A percentile compares a stretch with the other conserved stretches of the same genome.
Evolutionary conservation across 2,113 vertebrate species (phyloP).

Genomic region (Macquaria australasica): DNA sequence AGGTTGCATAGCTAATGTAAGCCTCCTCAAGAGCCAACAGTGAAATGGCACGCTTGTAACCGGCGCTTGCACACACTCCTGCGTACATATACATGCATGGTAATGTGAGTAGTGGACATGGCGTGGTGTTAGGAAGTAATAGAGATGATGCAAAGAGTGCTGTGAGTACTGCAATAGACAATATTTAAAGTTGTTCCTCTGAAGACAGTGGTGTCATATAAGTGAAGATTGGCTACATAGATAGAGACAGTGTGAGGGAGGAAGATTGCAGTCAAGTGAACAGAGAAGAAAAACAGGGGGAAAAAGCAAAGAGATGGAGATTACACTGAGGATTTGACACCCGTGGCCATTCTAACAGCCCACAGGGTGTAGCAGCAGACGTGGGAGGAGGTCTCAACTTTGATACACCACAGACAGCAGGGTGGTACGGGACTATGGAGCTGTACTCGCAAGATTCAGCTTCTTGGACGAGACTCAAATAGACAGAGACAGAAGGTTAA

Average conservation of each 20-base stretch:
- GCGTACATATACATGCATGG: background rate
- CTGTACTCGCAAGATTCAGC: slow-evolving; percentile 18
- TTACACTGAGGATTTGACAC: slow-evolving; percentile 29
- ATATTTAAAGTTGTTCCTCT: background rate
- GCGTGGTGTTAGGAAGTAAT: background rate
- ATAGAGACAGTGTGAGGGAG: background rate
- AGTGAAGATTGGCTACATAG: background rate
- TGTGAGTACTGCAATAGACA: background rate
- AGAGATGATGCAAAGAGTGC: slow-evolving; percentile 15
- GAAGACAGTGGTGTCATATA: background rate
- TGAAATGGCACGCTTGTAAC: slow-evolving; percentile 5
- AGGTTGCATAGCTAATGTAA: slow-evolving; percentile 28
- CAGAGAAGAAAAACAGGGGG: background rate
- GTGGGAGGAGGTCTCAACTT: slow-evolving; percentile 64
- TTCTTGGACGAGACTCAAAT: slow-evolving; percentile 46
- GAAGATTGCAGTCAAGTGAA: background rate
- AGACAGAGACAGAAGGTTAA: slow-evolving; percentile 61
- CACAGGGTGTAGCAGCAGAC: slow-evolving; percentile 24
- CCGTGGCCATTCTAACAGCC: slow-evolving; percentile 16
- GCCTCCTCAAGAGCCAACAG: background rate
- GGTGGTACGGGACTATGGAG: slow-evolving; percentile 16
- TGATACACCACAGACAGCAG: slow-evolving; percentile 32
- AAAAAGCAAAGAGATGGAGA: background rate
- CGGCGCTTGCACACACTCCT: background rate
- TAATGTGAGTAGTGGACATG: background rate